phyloP scores from a whole-genome alignment of 2,888 invertebrate species.

The Hartigia nigra region DNA sequence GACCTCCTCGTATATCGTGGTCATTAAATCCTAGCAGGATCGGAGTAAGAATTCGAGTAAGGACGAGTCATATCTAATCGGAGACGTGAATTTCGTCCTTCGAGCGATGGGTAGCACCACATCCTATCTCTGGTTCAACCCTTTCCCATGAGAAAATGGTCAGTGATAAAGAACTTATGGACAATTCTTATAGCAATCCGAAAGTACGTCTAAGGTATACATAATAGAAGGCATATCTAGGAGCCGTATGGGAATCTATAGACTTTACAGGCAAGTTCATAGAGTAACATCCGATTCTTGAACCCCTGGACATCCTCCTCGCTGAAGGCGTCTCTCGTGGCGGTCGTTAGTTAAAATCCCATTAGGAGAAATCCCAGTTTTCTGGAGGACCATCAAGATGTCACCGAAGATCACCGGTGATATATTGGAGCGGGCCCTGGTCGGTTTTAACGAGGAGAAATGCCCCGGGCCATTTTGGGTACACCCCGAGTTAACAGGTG shows the following conservation, averaged over 20 bases:
- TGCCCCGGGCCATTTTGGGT: slow-evolving; percentile 36
- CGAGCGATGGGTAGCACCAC: not conserved
- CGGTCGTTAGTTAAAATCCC: slow-evolving; percentile 60
- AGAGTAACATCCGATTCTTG: not conserved
- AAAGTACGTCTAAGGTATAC: not conserved
- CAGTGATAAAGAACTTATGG: not conserved
- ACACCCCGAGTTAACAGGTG: slow-evolving; percentile 56
- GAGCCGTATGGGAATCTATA: not conserved
- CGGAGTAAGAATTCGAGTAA: slow-evolving; percentile 42
- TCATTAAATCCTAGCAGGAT: slow-evolving; percentile 43
- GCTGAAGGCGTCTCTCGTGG: not conserved
- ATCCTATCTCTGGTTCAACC: not conserved
- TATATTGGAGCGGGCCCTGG: slow-evolving; percentile 47
- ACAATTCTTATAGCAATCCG: not conserved
- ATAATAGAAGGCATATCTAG: not conserved
- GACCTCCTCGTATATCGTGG: slow-evolving; percentile 34
- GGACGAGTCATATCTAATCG: slow-evolving; percentile 37
- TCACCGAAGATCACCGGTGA: slow-evolving; percentile 57
- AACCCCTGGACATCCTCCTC: not conserved
- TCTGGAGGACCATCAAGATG: slow-evolving; percentile 53
- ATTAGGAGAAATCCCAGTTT: slow-evolving; percentile 58
- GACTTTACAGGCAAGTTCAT: not conserved
- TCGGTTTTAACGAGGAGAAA: slow-evolving; percentile 33
- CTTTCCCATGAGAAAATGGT: not conserved
- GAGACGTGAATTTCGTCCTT: slow-evolving; percentile 24